Conservation (phyloP, 1,140 invertebrate species). For the Hydropsyche tenuis region DNA sequence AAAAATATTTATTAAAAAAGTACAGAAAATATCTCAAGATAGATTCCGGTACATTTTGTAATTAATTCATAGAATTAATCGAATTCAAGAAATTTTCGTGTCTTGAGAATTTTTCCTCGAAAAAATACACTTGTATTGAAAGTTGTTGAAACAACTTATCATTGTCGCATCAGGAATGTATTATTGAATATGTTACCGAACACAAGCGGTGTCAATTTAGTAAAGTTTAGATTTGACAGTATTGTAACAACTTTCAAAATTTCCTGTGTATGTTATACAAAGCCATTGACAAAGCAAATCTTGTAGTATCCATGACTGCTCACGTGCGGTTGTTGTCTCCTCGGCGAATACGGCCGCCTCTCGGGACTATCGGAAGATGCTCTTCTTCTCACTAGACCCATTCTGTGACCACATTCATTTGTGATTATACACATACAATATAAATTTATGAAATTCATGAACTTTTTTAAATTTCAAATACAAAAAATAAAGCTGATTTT, state of each 20-base stretch:
- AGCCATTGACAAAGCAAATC: conserved; percentile 66
- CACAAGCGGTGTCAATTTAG: neutral
- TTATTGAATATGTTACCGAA: neutral
- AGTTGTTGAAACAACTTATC: conserved; percentile 3
- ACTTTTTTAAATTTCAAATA: too few species aligned
- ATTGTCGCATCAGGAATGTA: neutral
- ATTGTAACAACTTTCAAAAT: conserved; percentile 26
- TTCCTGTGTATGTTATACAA: conserved; percentile 54
- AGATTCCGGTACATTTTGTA: neutral
- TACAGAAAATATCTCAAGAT: conserved; percentile 18
- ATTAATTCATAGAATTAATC: neutral
- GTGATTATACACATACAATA: conserved; percentile 8
- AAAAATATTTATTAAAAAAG: neutral
- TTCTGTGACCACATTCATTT: conserved; percentile 51
- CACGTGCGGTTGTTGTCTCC: conserved; percentile 58
- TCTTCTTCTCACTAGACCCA: conserved; percentile 61
- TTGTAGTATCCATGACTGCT: conserved; percentile 63
- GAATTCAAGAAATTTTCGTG: neutral
- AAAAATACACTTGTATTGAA: conserved; percentile 1
- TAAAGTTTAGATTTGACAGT: neutral
- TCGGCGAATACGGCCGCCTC: conserved; percentile 60
- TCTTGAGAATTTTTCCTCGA: conserved; percentile 1
- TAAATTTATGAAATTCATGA: too few species aligned
- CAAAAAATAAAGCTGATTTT: too few species aligned
- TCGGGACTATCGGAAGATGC: conserved; percentile 63